Conservation (phyloP, 2,113 vertebrate species). For the Leptosomus discolor region DNA sequence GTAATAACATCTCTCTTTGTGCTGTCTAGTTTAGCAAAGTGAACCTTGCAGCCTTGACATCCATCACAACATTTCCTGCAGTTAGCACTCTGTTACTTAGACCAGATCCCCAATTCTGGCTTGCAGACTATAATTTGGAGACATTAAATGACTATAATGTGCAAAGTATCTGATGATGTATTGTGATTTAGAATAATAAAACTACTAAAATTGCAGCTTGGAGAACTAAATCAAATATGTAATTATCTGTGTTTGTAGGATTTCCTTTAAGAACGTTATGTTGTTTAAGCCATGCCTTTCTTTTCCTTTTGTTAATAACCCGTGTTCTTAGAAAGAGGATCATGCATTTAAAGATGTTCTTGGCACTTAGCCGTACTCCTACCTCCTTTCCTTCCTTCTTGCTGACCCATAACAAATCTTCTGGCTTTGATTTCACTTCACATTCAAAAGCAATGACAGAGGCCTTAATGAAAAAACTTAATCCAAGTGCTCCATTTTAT, state of each 20-base stretch:
- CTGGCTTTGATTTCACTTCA: constrained; percentile 35
- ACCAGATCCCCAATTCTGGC: constrained; percentile 19
- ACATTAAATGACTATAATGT: constrained; percentile 50
- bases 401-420: constrained; percentile 35
- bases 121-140: constrained; percentile 37
- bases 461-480: not conserved
- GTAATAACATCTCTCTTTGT: constrained; percentile 1
- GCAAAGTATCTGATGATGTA: constrained; percentile 58
- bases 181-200: constrained; percentile 60
- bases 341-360: constrained; percentile 31
- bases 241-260: constrained; percentile 68
- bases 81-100: constrained; percentile 33
- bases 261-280: constrained; percentile 31
- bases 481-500: not conserved
- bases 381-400: constrained; percentile 23
- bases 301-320: constrained; percentile 21
- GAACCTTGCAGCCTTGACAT: not conserved
- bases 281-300: constrained; percentile 49
- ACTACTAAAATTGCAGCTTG: constrained; percentile 29
- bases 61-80: constrained; percentile 42
- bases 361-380: not conserved
- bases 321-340: constrained; percentile 19
- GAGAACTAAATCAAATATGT: constrained; percentile 54
- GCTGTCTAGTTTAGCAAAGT: not conserved
- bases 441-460: not conserved